These are phyloP conservation scores for Eubucco bourcierii DNA, from an alignment of 2,113 vertebrate genomes.

Conservation along the genomic window DNA sequence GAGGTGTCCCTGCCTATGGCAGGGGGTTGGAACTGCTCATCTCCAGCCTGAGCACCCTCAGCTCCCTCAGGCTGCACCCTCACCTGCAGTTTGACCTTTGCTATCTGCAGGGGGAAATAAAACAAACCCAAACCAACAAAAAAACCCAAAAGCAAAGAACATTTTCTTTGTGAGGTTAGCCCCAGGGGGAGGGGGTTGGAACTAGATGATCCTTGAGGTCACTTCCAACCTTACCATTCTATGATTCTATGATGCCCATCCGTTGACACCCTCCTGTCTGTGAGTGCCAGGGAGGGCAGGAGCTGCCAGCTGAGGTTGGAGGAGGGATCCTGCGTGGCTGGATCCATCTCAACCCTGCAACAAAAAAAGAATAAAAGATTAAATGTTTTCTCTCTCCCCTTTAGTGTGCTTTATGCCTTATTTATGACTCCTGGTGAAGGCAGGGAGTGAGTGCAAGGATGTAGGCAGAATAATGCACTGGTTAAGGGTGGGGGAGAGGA, in stretches of 20 bases:
- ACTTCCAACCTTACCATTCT: too few relatives aligned
- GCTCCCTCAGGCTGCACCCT: too few relatives aligned
- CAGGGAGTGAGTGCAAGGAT: background rate
- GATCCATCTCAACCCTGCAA: background rate
- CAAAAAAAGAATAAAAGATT: constrained; percentile 12
- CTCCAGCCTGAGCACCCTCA: too few relatives aligned
- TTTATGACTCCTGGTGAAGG: constrained; percentile 36
- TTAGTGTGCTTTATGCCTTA: constrained; percentile 3
- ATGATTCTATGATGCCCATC: rapidly evolving
- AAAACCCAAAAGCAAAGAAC: too few relatives aligned
- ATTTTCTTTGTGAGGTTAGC: background rate
- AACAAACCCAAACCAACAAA: too few relatives aligned
- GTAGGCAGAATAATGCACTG: background rate
- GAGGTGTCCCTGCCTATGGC: too few relatives aligned
- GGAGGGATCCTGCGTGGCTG: background rate
- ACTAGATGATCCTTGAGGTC: too few relatives aligned
- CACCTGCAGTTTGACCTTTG: background rate
- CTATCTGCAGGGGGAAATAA: background rate
- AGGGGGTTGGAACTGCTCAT: too few relatives aligned
- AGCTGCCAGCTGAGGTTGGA: too few relatives aligned
- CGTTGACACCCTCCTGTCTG: background rate
- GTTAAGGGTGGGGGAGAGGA: background rate
- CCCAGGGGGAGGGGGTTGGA: background rate
- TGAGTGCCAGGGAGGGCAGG: background rate
- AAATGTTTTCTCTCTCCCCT: background rate